These are phyloP conservation scores for Phania funesta DNA, from an alignment of 2,888 invertebrate genomes.

Conservation along the genomic window DNA sequence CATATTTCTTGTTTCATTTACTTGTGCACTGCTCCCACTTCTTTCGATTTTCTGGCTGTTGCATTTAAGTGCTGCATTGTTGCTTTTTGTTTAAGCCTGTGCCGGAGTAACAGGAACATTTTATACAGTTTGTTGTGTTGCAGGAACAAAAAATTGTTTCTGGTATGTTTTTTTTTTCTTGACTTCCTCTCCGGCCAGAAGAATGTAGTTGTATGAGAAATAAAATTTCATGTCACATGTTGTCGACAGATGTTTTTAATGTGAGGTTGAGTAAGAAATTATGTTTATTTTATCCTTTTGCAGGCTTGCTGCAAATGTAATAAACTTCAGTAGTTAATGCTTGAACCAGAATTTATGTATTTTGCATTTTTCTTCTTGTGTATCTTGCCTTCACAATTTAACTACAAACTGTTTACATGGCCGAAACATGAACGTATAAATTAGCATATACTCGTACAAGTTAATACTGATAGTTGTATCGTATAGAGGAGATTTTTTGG, in stretches of 20 bases:
- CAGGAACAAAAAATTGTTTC: conserved; percentile 11
- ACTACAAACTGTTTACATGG: conserved; percentile 45
- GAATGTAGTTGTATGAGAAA: conserved; percentile 37
- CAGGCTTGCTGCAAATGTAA: conserved; percentile 35
- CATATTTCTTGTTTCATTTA: conserved; percentile 35
- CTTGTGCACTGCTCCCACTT: background rate
- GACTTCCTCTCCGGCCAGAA: background rate
- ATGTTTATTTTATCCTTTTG: conserved; percentile 22
- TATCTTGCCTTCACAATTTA: conserved; percentile 8
- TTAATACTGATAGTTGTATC: background rate
- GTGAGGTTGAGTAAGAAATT: conserved; percentile 54
- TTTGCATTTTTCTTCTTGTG: background rate
- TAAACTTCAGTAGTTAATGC: conserved; percentile 61
- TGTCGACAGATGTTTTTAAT: conserved; percentile 63
- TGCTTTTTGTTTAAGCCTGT: conserved; percentile 42
- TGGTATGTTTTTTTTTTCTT: conserved; percentile 9
- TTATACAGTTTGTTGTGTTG: conserved; percentile 42
- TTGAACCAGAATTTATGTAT: conserved; percentile 46
- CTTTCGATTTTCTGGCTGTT: conserved; percentile 28
- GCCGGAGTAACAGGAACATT: conserved; percentile 44
- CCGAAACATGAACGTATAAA: conserved; percentile 19
- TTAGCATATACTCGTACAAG: background rate
- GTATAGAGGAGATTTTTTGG: background rate
- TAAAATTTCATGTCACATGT: conserved; percentile 53
- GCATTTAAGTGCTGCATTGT: conserved; percentile 28